Percentiles rank a stretch among this genome's conserved stretches.
phyloP scores from a whole-genome alignment of 2,888 invertebrate genomes.

The Caenorhabditis sp. region DNA sequence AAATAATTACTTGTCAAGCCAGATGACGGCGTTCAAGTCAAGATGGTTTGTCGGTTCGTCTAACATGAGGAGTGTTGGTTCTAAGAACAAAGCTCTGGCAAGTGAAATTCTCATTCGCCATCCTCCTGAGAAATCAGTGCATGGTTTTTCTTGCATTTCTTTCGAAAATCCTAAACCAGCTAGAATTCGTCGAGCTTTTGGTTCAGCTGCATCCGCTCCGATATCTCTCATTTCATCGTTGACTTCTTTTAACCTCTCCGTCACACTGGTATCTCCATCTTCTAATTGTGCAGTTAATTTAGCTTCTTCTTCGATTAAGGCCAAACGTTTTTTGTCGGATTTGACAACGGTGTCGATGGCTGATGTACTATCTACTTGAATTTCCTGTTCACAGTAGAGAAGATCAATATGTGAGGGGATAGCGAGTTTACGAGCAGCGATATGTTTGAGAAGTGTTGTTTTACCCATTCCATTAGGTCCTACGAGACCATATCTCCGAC shows the following conservation, averaged over 20 bases:
- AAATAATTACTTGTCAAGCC: constrained; percentile 90
- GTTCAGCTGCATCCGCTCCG: constrained; percentile 96
- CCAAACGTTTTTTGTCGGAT: constrained; percentile 88
- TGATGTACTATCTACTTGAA: constrained; percentile 92
- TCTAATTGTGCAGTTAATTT: constrained; percentile 80
- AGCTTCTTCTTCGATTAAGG: constrained; percentile 83
- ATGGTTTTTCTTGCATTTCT: constrained; percentile 81
- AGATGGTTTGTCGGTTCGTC: constrained; percentile 99
- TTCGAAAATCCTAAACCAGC: constrained; percentile 90
- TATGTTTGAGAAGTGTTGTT: constrained; percentile 91
- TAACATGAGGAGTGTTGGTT: constrained; percentile 92
- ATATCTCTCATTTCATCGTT: constrained; percentile 94
- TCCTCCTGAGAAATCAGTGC: constrained; percentile 79
- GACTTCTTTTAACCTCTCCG: constrained; percentile 82
- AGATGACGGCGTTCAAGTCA: constrained; percentile 98
- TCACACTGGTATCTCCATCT: constrained; percentile 78
- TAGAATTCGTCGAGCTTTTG: constrained; percentile 90
- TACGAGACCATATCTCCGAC: constrained; percentile 93
- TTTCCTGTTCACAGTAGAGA: constrained; percentile 95
- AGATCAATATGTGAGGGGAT: constrained; percentile 96
- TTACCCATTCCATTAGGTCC: constrained; percentile 99
- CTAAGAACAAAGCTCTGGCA: constrained; percentile 85
- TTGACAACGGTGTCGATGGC: constrained; percentile 92
- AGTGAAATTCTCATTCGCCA: constrained; percentile 88
- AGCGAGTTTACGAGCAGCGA: constrained; percentile 87